These are phyloP conservation scores for Anticlea derivata DNA, from an alignment of 2,888 invertebrate genomes.

Conservation along the genomic window DNA sequence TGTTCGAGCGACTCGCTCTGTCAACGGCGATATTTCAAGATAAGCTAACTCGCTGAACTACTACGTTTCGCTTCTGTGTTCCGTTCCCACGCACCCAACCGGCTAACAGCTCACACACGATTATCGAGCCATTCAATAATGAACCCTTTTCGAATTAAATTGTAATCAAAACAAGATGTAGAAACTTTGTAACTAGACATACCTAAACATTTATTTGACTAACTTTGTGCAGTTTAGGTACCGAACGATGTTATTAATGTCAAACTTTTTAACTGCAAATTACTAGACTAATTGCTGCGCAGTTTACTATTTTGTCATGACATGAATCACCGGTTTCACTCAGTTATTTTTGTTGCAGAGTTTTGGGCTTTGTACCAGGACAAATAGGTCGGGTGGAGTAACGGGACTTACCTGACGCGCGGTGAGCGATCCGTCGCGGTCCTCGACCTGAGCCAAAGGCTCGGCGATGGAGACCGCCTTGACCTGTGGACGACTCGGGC, in stretches of 20 bases:
- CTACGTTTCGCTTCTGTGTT: conserved; percentile 52
- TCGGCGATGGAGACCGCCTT: conserved; percentile 60
- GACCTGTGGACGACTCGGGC: conserved; percentile 64
- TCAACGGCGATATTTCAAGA: conserved; percentile 75
- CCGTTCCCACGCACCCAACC: conserved; percentile 63
- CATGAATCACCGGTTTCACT: conserved; percentile 8
- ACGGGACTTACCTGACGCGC: conserved; percentile 67
- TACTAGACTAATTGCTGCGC: conserved; percentile 25
- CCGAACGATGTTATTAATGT: conserved; percentile 26
- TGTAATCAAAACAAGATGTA: conserved; percentile 26
- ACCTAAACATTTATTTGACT: conserved; percentile 24
- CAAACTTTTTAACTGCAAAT: conserved; percentile 37
- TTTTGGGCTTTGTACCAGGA: conserved; percentile 28
- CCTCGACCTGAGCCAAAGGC: conserved; percentile 61
- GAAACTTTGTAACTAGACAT: conserved; percentile 17
- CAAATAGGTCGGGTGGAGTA: conserved; percentile 59
- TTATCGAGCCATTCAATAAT: conserved; percentile 49
- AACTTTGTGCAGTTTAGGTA: conserved; percentile 25
- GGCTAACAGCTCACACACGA: conserved; percentile 37
- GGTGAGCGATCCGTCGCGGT: conserved; percentile 56
- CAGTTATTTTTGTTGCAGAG: conserved; percentile 10
- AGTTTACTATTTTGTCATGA: conserved; percentile 12
- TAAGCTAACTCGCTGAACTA: conserved; percentile 59
- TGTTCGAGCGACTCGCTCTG: conserved; percentile 55
- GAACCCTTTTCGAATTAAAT: conserved; percentile 30